Base-by-base conservation (phyloP, 2,113 vertebrate species). In the Mastomys coucha region DNA sequence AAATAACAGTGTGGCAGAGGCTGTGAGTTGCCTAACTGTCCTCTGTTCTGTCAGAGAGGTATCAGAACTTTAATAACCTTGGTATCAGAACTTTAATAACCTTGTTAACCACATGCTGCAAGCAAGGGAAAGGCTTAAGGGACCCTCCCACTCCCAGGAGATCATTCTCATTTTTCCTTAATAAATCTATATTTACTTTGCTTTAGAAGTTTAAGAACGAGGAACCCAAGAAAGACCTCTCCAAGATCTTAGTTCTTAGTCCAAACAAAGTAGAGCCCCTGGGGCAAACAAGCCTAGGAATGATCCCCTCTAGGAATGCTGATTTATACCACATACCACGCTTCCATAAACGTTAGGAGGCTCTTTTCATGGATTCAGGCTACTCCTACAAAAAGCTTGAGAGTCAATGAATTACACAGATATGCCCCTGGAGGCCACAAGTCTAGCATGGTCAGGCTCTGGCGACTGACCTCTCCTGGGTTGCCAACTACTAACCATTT, bases 311-410 rank as follows among this genome's bases (percentile, higher is more conserved):
- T 16, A 91, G 92, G 26, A 91, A 87, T 20, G 24, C 26, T 11
- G 28, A 26, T 28, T 42, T 80, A 33, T 0, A 6, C 58, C n/a
- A 51, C 1, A 45, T 0, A 6, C 42, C n/a, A 58, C 0, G 3
- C 51, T 77, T 91, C 51, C 20, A 56, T 36, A 84, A 42, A 80
- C 77, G 24, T 39, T 5, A 72, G 8, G 10, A 42, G 85, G 0
- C 36, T 56, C 1, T 33, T 13, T 63, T 9, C 17, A 6, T n/a
- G 19, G 5, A 9, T 49, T 24, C 70, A 56, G 24, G 28, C 45
- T 87, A 45, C 20, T 76, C 39, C 58, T 56, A 45, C n/a, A 17
- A 94, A 80, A 67, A 49, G 7, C 76, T 20, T 28, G 11, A 73
- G 39, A n/a, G 5, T 51, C 39, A 49, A 63, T 85, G 22, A n/a